Percentiles rank a stretch among this genome's conserved stretches.
Evolutionary conservation across 2,113 vertebrate genomes (phyloP).

Genomic region (Hemibagrus wyckioides): DNA sequence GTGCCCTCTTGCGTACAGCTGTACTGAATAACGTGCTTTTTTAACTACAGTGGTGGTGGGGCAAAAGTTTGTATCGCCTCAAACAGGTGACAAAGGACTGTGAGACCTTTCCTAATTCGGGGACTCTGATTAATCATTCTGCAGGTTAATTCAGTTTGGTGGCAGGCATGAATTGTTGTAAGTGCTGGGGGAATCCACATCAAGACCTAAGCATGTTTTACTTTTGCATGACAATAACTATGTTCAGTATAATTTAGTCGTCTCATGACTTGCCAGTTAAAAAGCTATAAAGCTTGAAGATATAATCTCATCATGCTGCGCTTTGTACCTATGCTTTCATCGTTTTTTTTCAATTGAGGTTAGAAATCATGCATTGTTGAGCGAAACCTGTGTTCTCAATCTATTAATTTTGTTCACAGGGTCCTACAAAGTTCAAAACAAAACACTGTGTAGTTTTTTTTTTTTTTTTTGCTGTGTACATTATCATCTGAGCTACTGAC

Average conservation of each 20-base stretch:
- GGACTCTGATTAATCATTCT: constrained; percentile 8
- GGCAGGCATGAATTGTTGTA: neutral
- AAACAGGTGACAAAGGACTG: neutral
- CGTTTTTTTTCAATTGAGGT: neutral
- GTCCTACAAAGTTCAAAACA: neutral
- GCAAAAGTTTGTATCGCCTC: constrained; percentile 17
- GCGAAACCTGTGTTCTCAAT: neutral
- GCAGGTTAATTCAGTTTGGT: neutral
- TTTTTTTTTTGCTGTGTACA: neutral
- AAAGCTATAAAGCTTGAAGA: neutral
- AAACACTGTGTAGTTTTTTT: neutral
- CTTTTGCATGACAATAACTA: constrained; percentile 18
- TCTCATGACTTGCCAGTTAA: neutral
- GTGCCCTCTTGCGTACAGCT: neutral
- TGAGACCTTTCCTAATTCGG: constrained; percentile 4
- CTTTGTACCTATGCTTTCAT: neutral
- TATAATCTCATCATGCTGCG: neutral
- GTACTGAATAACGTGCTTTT: constrained; percentile 39
- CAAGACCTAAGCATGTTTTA: neutral
- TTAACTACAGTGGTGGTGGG: constrained; percentile 32
- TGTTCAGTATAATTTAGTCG: neutral
- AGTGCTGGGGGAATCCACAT: neutral
- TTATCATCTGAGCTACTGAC: neutral
- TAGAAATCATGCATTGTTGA: neutral
- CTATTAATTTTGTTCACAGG: neutral